These are phyloP conservation scores for Meteorus colon DNA, from an alignment of 2,888 invertebrate species.

Conservation along the genomic window DNA sequence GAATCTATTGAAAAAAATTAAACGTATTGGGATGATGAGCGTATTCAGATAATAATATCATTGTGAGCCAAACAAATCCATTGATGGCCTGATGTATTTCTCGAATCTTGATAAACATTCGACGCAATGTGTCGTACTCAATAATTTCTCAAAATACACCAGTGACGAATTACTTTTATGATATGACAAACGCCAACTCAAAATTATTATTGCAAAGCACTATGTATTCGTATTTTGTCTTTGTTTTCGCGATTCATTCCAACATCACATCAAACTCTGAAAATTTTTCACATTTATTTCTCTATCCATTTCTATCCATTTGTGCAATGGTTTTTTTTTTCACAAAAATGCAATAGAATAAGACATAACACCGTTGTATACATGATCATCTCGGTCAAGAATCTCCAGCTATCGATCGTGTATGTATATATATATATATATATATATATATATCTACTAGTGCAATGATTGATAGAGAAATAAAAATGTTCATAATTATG, in stretches of 20 bases:
- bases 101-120: neutral
- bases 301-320: too few species aligned
- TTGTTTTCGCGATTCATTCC: too few species aligned
- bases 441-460: too few species aligned
- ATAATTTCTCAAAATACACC: neutral
- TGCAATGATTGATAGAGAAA: too few species aligned
- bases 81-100: neutral
- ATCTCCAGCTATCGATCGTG: constrained; percentile 3
- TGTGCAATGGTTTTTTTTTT: too few species aligned
- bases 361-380: neutral
- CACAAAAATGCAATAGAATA: neutral
- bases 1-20: neutral
- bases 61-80: neutral
- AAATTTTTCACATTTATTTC: neutral
- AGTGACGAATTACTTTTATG: neutral
- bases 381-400: neutral
- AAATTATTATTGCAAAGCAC: too few species aligned
- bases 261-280: neutral
- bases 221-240: too few species aligned
- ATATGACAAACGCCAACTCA: neutral
- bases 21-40: neutral
- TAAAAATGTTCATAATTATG: too few species aligned
- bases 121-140: neutral
- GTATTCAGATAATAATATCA: neutral
- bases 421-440: neutral